phyloP scores from a whole-genome alignment of 2,113 vertebrate species.

The Pica pica region DNA sequence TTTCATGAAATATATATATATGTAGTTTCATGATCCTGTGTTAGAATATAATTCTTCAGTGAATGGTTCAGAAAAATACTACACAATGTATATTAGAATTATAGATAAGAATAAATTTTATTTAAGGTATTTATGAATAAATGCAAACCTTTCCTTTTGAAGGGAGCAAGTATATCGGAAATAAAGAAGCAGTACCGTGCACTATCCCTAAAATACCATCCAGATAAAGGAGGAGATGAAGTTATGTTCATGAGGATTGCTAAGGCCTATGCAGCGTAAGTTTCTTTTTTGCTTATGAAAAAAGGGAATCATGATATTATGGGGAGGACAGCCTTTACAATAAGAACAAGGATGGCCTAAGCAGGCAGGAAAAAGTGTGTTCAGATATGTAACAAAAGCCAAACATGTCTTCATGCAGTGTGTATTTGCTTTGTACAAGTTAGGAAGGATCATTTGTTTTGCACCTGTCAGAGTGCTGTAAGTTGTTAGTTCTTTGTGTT shows the following conservation, averaged over 20 bases:
- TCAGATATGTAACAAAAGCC: not conserved
- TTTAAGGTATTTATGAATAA: not conserved
- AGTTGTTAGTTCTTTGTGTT: not conserved
- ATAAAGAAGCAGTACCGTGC: slow-evolving; percentile 95
- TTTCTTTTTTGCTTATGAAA: not conserved
- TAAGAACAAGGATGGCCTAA: not conserved
- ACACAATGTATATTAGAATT: not conserved
- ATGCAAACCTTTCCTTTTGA: slow-evolving; percentile 18
- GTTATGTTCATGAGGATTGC: slow-evolving; percentile 95
- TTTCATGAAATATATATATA: not conserved
- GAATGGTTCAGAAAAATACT: not conserved
- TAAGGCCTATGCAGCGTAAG: slow-evolving; percentile 96
- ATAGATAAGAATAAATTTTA: not conserved
- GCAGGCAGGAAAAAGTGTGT: not conserved
- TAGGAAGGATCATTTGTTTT: not conserved
- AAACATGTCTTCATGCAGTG: not conserved
- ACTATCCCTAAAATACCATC: slow-evolving; percentile 90
- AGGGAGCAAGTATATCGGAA: slow-evolving; percentile 88
- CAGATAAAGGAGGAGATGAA: slow-evolving; percentile 96
- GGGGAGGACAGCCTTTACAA: not conserved
- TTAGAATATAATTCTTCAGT: not conserved
- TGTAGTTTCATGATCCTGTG: not conserved
- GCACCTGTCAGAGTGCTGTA: not conserved
- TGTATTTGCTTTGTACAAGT: not conserved
- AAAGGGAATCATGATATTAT: not conserved